These are phyloP conservation scores for Stomatorhinus walkeri DNA, from an alignment of 2,797 vertebrate species.

Conservation along the genomic window DNA sequence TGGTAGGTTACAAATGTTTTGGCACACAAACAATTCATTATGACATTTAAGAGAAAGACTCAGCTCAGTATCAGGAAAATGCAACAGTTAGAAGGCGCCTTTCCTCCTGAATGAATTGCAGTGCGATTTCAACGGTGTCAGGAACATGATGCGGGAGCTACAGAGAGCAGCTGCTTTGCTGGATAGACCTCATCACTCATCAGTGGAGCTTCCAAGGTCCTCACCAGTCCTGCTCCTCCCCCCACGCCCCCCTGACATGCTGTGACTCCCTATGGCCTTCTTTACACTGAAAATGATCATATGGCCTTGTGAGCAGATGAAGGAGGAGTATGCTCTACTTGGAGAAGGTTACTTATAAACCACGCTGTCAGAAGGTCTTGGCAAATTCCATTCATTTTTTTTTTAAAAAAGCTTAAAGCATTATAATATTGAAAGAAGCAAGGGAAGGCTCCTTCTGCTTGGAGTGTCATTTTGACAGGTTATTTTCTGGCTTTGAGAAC, in stretches of 20 bases:
- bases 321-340: not conserved
- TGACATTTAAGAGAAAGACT: not conserved
- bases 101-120: not conserved
- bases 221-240: not conserved
- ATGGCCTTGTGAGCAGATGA: not conserved
- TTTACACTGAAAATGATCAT: not conserved
- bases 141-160: not conserved
- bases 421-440: not conserved
- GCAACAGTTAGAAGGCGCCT: not conserved
- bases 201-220: not conserved
- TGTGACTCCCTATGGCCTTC: not conserved
- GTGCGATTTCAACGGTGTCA: not conserved
- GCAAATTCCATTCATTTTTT: not conserved
- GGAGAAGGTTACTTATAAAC: not conserved
- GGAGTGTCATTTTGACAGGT: not conserved
- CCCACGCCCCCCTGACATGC: not conserved
- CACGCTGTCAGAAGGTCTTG: not conserved
- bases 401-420: not conserved
- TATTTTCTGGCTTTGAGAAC: not conserved
- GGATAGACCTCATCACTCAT: not conserved
- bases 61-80: not conserved
- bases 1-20: not conserved
- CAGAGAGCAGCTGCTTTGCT: not conserved
- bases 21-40: not conserved
- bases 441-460: not conserved